Conservation (phyloP, 2,113 vertebrate species). For the Pelecanus crispus region DNA sequence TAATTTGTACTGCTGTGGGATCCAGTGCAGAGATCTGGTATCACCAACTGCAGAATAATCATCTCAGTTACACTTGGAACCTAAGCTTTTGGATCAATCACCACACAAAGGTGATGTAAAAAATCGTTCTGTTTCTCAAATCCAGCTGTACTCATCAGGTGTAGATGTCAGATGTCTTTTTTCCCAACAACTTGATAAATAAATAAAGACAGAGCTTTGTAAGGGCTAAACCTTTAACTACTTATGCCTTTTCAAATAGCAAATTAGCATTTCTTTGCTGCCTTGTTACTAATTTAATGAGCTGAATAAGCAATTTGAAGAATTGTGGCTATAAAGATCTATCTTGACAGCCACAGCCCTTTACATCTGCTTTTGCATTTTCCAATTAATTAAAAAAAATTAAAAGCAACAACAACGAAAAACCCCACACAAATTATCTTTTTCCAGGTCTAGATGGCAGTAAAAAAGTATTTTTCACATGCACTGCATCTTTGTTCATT, state of each 20-base stretch:
- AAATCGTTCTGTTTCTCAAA: neutral
- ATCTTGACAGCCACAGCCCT: neutral
- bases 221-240: neutral
- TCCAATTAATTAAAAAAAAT: neutral
- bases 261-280: neutral
- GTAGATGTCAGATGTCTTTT: neutral
- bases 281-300: neutral
- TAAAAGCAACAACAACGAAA: neutral
- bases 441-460: neutral
- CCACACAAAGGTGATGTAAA: neutral
- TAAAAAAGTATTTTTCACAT: neutral
- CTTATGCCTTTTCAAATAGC: neutral
- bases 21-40: neutral
- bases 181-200: neutral
- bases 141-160: neutral
- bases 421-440: neutral
- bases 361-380: neutral
- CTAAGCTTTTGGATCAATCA: fast-evolving
- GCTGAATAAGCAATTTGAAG: neutral
- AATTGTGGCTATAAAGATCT: neutral
- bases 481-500: neutral
- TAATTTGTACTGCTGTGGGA: neutral
- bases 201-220: neutral
- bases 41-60: neutral
- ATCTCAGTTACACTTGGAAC: neutral